Evolutionary conservation across 2,797 vertebrate genomes (phyloP), one percentile per base, ranked within the genome.

Genomic region (Thripadectes ignobilis): DNA sequence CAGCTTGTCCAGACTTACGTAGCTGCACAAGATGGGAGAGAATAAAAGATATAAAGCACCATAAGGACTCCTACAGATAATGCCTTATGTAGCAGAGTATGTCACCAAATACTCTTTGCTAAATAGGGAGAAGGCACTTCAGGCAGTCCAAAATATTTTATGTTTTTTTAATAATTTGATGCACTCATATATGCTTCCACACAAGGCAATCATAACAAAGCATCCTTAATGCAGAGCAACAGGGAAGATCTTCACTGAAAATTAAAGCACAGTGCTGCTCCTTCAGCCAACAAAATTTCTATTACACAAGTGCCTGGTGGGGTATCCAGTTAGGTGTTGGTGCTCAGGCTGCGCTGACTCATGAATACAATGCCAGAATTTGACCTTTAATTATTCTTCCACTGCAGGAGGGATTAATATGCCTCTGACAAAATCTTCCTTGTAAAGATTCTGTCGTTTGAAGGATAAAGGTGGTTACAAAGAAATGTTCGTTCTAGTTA

Each of bases 311-410:
- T 34, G 55, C 69, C 79, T 86, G 38, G 55, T 69, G 36, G 82
- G 92, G 43, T 72, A 92, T 57, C 71, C 57, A 63, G 88, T 57
- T 45, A 84, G 68, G 88, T 87, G 91, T 18, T 73, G 65, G 45
- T 92, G 61, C 51, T 46, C 81, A 84, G 59, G 59, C 84, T 91
- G 88, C 0, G 29, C 67, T 65, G 30, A 71, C 19, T 95, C 81
- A 65, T 43, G 45, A 88, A 78, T 29, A 71, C 65, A 58, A 21
- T 51, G 29, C 34, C 73, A 87, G 71, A 88, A 92, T 72, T 34
- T 79, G 63, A 84, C 86, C 85, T 91, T 95, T 88, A 94, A 89
- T 93, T 82, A 94, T 66, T 92, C 73, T 75, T 85, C 39, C 82
- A 39, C 69, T 73, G 51, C 45, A 81, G 34, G 67, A 59, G 45